These are phyloP conservation scores for Aphis gossypii DNA, from an alignment of 1,140 invertebrate species.

Conservation along the genomic window DNA sequence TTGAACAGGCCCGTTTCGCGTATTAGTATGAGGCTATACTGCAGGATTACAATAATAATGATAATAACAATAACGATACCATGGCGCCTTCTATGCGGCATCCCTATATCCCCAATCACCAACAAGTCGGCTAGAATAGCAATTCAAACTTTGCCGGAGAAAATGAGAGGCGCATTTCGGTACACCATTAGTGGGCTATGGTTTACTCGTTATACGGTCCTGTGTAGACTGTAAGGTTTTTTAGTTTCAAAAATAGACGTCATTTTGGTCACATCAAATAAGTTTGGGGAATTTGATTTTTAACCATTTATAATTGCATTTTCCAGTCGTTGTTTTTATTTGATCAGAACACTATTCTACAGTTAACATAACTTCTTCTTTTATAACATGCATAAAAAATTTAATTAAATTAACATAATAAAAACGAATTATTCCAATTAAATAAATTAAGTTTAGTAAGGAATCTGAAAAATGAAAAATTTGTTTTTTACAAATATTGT, in stretches of 20 bases:
- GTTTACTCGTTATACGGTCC: background rate
- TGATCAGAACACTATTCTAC: background rate
- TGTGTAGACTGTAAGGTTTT: background rate
- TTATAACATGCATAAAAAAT: background rate
- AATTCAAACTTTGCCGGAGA: background rate
- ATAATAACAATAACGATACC: background rate
- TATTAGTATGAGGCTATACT: background rate
- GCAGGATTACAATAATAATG: background rate
- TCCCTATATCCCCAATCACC: background rate
- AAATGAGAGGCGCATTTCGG: background rate
- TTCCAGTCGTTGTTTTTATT: background rate
- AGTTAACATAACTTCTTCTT: background rate
- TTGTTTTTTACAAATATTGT: no score
- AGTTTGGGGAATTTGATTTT: background rate
- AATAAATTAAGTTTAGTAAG: background rate
- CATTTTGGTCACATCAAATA: background rate
- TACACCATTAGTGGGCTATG: background rate
- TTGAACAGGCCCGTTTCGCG: background rate
- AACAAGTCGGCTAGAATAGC: background rate
- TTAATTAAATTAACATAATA: background rate
- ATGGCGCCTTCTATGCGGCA: background rate
- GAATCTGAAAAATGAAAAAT: background rate
- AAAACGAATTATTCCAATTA: background rate
- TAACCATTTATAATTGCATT: background rate
- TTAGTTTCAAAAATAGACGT: background rate